Conservation (phyloP, 2,797 vertebrate species). For the Etheostoma nigrum region DNA sequence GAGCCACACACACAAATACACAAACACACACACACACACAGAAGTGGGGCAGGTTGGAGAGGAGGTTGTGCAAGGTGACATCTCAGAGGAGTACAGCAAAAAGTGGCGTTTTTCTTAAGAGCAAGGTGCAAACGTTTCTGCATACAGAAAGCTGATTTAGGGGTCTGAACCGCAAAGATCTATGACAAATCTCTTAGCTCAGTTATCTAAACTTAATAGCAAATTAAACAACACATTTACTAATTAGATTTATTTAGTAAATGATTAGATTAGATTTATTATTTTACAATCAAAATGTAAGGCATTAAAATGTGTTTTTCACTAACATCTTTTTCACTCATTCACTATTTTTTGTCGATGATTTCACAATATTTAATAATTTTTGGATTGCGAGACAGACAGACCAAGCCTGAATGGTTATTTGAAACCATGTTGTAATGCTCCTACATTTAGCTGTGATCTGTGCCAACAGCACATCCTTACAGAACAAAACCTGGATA, state of each 20-base stretch:
- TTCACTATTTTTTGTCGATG: neutral
- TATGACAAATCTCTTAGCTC: neutral
- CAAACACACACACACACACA: neutral
- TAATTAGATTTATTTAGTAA: neutral
- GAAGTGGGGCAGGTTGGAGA: neutral
- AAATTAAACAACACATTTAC: neutral
- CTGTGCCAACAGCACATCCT: conserved; percentile 15
- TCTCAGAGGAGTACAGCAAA: conserved; percentile 32
- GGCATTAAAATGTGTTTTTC: neutral
- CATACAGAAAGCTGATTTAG: neutral
- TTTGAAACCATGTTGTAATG: conserved; percentile 15
- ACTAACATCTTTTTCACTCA: neutral
- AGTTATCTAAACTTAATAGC: too few species aligned
- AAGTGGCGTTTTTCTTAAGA: neutral
- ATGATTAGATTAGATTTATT: too few species aligned
- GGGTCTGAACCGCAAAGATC: neutral
- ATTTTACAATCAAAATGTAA: neutral
- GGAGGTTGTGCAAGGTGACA: conserved; percentile 41
- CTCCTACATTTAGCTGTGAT: conserved; percentile 5
- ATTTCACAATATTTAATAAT: conserved; percentile 30
- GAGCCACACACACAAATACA: conserved; percentile 4
- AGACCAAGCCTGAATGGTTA: neutral
- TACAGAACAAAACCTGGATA: neutral
- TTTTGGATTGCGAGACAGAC: conserved; percentile 16
- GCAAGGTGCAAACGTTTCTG: neutral